Evolutionary conservation across 30 jellyfish, hydroid and myxozoan genomes (phyloP).

Genomic region (Nemopilema nomurai): DNA sequence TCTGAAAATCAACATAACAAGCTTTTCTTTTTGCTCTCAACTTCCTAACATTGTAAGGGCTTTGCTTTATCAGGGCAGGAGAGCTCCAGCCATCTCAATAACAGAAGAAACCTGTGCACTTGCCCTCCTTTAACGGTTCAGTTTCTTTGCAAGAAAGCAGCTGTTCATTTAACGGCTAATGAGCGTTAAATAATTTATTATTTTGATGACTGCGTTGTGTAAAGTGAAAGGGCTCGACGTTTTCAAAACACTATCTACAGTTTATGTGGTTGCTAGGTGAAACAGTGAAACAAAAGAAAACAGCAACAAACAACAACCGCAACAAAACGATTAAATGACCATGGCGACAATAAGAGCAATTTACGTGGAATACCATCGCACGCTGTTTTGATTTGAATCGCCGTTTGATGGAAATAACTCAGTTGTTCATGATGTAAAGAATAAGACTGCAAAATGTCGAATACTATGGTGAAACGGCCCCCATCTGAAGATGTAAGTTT

Average conservation of each 20-base stretch:
- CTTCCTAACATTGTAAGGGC: too few relatives aligned
- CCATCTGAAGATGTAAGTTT: constrained; percentile 44
- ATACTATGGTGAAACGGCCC: constrained; percentile 31
- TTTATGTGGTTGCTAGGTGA: constrained; percentile 40
- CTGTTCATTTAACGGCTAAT: neutral
- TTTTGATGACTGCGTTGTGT: neutral
- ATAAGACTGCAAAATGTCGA: neutral
- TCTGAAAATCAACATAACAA: too few relatives aligned
- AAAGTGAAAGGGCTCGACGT: neutral
- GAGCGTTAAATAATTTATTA: neutral
- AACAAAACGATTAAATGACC: constrained; percentile 32
- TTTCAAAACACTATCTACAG: neutral
- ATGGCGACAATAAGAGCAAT: constrained; percentile 58
- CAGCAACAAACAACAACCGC: constrained; percentile 55
- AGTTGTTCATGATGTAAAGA: neutral
- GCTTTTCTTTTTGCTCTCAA: too few relatives aligned
- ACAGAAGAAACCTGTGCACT: too few relatives aligned
- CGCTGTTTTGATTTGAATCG: neutral
- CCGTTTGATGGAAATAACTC: neutral
- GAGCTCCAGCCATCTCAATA: too few relatives aligned
- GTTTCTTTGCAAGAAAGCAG: neutral
- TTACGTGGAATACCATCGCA: neutral
- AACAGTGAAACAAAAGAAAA: constrained; percentile 1
- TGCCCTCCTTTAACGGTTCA: too few relatives aligned
- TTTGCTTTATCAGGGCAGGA: too few relatives aligned